Percentiles rank a stretch among this genome's conserved stretches.
phyloP scores from a whole-genome alignment of 2,797 vertebrate species.

The Remorina albescens region DNA sequence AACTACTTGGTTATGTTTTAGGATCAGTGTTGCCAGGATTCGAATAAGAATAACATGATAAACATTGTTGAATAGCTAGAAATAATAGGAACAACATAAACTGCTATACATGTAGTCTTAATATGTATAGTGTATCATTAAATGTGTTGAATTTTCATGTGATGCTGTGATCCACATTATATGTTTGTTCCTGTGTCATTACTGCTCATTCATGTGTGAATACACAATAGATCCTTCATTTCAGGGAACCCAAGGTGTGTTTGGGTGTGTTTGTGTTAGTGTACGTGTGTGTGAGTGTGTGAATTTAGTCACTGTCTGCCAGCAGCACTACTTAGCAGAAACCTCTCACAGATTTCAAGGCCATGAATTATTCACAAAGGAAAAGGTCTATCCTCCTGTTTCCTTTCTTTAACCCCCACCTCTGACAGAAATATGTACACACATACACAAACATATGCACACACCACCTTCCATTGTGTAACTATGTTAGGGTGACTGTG shows the following conservation, averaged over 20 bases:
- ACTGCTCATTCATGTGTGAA: not conserved
- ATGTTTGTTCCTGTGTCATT: not conserved
- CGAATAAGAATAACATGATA: too few relatives aligned
- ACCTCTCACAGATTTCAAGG: slow-evolving; percentile 52
- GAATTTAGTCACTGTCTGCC: slow-evolving; percentile 44
- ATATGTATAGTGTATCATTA: too few relatives aligned
- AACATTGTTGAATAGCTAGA: too few relatives aligned
- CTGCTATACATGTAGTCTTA: too few relatives aligned
- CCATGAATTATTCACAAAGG: slow-evolving; percentile 71
- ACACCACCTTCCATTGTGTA: slow-evolving; percentile 37
- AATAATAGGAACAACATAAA: too few relatives aligned
- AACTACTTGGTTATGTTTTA: too few relatives aligned
- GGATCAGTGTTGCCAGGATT: too few relatives aligned
- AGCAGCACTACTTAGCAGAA: slow-evolving; percentile 56
- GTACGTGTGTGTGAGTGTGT: slow-evolving; percentile 5
- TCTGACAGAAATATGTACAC: not conserved
- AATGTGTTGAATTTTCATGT: too few relatives aligned
- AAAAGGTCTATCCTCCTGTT: slow-evolving; percentile 47
- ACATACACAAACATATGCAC: not conserved
- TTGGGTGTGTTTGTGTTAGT: too few relatives aligned
- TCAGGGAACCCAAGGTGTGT: not conserved
- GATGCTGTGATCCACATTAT: not conserved
- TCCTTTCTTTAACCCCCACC: slow-evolving; percentile 35
- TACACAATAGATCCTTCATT: slow-evolving; percentile 1
- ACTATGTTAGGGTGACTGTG: slow-evolving; percentile 55